A percentile compares a stretch with the other conserved stretches of the same genome.
phyloP scores from a whole-genome alignment of 2,888 invertebrate species.

The Platynereis dumerilii region DNA sequence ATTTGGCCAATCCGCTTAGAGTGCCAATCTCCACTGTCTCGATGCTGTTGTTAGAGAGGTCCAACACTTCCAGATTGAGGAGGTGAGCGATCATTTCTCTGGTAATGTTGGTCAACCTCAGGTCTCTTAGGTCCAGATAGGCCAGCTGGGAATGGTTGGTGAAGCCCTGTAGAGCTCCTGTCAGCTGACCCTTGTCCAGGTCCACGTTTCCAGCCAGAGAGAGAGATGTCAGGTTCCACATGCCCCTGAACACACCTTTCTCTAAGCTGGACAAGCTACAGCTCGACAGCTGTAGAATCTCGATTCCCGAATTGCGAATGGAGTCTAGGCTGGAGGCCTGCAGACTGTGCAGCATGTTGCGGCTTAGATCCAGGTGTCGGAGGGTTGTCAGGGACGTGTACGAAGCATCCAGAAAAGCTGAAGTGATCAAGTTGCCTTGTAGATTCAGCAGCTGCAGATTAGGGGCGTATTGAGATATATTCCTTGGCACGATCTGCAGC shows the following conservation, averaged over 20 bases:
- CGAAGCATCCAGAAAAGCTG: slow-evolving; percentile 28
- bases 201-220: slow-evolving; percentile 31
- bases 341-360: slow-evolving; percentile 34
- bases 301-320: slow-evolving; percentile 26
- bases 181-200: slow-evolving; percentile 17
- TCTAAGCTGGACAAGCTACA: slow-evolving; percentile 32
- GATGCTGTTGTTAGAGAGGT: slow-evolving; percentile 32
- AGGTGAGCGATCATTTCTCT: slow-evolving; percentile 28
- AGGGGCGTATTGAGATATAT: slow-evolving; percentile 35
- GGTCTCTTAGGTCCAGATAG: slow-evolving; percentile 36
- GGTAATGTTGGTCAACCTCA: slow-evolving; percentile 31
- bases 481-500: slow-evolving; percentile 31
- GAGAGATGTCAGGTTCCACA: slow-evolving; percentile 34
- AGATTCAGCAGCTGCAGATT: slow-evolving; percentile 36
- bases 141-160: slow-evolving; percentile 25
- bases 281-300: slow-evolving; percentile 33
- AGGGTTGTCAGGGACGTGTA: slow-evolving; percentile 27
- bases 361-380: slow-evolving; percentile 31
- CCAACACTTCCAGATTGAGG: slow-evolving; percentile 26
- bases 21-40: slow-evolving; percentile 27
- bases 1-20: slow-evolving; percentile 20
- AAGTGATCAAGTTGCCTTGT: slow-evolving; percentile 33
- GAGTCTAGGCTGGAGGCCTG: slow-evolving; percentile 27
- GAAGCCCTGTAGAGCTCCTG: slow-evolving; percentile 16
- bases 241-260: slow-evolving; percentile 22